Evolutionary conservation across 2,888 invertebrate genomes (phyloP).

Genomic region (Caprella mutica): DNA sequence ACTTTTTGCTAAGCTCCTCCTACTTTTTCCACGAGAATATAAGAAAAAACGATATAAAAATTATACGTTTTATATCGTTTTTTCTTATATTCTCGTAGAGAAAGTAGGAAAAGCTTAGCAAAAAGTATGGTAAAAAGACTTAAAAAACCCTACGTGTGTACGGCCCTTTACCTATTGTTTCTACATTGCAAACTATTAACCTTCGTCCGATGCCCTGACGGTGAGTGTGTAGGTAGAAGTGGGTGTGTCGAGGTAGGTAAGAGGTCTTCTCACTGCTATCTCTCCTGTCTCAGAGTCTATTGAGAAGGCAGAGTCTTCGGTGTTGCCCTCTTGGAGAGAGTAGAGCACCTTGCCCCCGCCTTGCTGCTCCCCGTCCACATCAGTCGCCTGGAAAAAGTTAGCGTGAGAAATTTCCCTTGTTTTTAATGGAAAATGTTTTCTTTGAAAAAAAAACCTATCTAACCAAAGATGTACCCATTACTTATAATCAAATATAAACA

Average conservation of each 20-base stretch:
- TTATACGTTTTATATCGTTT: too few relatives aligned
- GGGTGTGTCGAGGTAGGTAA: slow-evolving; percentile 49
- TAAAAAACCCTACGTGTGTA: too few relatives aligned
- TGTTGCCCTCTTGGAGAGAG: slow-evolving; percentile 55
- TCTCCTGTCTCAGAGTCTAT: slow-evolving; percentile 28
- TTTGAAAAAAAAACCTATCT: too few relatives aligned
- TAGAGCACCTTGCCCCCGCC: slow-evolving; percentile 58
- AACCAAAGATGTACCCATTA: not conserved
- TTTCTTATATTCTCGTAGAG: too few relatives aligned
- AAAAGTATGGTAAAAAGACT: too few relatives aligned
- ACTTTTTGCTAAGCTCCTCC: too few relatives aligned
- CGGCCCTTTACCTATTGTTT: too few relatives aligned
- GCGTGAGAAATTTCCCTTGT: too few relatives aligned
- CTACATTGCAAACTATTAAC: slow-evolving; percentile 53
- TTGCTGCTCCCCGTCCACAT: slow-evolving; percentile 56
- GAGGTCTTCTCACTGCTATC: slow-evolving; percentile 25
- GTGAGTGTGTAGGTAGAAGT: slow-evolving; percentile 48
- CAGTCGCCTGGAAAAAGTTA: slow-evolving; percentile 52
- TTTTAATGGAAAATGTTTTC: too few relatives aligned
- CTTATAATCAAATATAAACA: not conserved
- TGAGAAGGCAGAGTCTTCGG: slow-evolving; percentile 42
- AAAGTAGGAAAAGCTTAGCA: too few relatives aligned
- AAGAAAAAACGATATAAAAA: too few relatives aligned
- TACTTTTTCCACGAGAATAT: too few relatives aligned
- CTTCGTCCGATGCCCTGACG: slow-evolving; percentile 53